These are phyloP conservation scores for Esox lucius DNA, from an alignment of 2,797 vertebrate genomes.

Conservation along the genomic window DNA sequence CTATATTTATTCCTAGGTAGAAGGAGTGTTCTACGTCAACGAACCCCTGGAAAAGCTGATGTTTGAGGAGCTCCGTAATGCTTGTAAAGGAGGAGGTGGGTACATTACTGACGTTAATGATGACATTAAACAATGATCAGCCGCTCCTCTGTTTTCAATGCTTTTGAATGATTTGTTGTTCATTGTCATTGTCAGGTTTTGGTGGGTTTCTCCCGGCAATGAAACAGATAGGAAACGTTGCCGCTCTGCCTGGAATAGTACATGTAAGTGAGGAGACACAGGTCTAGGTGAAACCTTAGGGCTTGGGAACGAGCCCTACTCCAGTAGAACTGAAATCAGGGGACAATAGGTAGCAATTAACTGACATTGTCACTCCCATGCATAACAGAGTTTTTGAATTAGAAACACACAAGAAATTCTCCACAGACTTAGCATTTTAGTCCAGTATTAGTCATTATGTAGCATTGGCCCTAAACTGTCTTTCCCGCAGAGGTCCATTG, in stretches of 20 bases:
- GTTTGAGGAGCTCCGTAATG: constrained; percentile 95
- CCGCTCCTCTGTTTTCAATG: not conserved
- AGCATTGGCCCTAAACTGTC: not conserved
- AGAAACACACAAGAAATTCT: not conserved
- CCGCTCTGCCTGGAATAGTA: constrained; percentile 93
- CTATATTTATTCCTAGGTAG: constrained; percentile 76
- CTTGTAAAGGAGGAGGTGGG: constrained; percentile 90
- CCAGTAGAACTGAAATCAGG: not conserved
- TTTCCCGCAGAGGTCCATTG: constrained; percentile 85
- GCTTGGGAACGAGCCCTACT: not conserved
- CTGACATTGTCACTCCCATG: not conserved
- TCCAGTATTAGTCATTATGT: not conserved
- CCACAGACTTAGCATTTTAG: not conserved
- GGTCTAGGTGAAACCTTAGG: not conserved
- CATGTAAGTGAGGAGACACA: constrained; percentile 78
- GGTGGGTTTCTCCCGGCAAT: constrained; percentile 96
- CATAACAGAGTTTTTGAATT: not conserved
- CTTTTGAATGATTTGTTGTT: not conserved
- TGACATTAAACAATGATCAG: not conserved
- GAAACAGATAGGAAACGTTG: constrained; percentile 98
- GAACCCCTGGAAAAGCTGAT: constrained; percentile 94
- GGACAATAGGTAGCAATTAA: not conserved
- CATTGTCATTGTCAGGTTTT: constrained; percentile 71
- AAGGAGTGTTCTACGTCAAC: constrained; percentile 96
- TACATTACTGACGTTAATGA: too few species aligned